Evolutionary conservation across 2,888 invertebrate species (phyloP).

Genomic region (Pantelozetes paolii): DNA sequence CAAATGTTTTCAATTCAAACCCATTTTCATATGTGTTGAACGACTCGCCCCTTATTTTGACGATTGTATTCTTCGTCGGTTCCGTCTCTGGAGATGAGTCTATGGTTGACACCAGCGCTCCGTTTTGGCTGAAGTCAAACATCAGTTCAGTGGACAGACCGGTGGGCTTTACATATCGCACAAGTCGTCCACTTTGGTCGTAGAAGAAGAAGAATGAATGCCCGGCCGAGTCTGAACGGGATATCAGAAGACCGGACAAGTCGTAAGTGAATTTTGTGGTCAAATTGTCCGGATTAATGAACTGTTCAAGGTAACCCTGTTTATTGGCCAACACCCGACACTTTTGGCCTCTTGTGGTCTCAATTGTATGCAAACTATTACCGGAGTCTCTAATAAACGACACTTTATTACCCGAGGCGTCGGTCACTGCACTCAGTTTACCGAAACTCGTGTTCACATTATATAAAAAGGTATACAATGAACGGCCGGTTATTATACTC

Average conservation of each 20-base stretch:
- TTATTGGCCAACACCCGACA: slow-evolving; percentile 84
- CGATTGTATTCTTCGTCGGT: slow-evolving; percentile 58
- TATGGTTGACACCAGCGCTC: slow-evolving; percentile 65
- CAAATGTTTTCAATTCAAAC: slow-evolving; percentile 43
- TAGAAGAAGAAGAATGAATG: slow-evolving; percentile 84
- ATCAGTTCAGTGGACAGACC: slow-evolving; percentile 56
- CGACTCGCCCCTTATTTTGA: slow-evolving; percentile 55
- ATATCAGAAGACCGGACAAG: slow-evolving; percentile 69
- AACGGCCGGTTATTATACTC: slow-evolving; percentile 72
- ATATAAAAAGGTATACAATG: slow-evolving; percentile 90
- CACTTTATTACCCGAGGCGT: slow-evolving; percentile 80
- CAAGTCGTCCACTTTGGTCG: slow-evolving; percentile 86
- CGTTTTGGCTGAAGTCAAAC: slow-evolving; percentile 84
- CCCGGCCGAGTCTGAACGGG: slow-evolving; percentile 61
- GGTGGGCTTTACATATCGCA: slow-evolving; percentile 88
- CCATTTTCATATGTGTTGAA: slow-evolving; percentile 26
- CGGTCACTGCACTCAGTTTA: slow-evolving; percentile 73
- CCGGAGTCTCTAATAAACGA: slow-evolving; percentile 80
- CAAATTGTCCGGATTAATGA: slow-evolving; percentile 86
- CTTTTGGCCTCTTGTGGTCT: slow-evolving; percentile 63
- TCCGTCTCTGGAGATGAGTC: slow-evolving; percentile 44
- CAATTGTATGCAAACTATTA: slow-evolving; percentile 71
- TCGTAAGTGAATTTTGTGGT: slow-evolving; percentile 91
- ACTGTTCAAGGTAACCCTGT: slow-evolving; percentile 82
- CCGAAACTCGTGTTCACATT: slow-evolving; percentile 67